Conservation (phyloP, 1,140 invertebrate species). For the Zaprionus africanus region DNA sequence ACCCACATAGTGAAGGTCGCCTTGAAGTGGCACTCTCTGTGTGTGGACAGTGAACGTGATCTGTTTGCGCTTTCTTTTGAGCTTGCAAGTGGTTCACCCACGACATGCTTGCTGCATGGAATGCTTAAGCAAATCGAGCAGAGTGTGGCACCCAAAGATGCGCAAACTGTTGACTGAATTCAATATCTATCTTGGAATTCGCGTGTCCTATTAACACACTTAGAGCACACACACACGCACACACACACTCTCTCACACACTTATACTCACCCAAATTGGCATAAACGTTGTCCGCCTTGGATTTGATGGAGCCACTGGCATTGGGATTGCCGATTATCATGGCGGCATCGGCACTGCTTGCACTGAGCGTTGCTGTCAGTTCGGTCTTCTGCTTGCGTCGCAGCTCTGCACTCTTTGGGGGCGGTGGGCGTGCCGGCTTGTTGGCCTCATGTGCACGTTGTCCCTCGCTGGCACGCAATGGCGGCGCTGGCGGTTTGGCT, state of each 20-base stretch:
- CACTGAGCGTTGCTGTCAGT: conserved; percentile 64
- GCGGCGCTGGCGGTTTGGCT: conserved; percentile 85
- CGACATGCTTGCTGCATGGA: neutral
- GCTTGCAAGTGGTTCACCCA: conserved; percentile 41
- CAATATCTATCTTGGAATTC: conserved; percentile 15
- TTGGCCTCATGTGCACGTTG: conserved; percentile 85
- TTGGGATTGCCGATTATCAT: conserved; percentile 35
- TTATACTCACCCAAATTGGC: conserved; percentile 88
- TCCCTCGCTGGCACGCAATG: conserved; percentile 81
- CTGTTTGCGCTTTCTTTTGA: conserved; percentile 68
- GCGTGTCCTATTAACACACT: conserved; percentile 24
- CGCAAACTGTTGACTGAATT: conserved; percentile 1
- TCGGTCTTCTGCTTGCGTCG: conserved; percentile 86
- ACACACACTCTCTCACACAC: neutral
- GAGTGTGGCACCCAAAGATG: neutral
- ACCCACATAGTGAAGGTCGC: conserved; percentile 70
- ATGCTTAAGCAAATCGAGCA: neutral
- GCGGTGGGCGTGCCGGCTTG: conserved; percentile 89
- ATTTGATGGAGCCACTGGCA: conserved; percentile 72
- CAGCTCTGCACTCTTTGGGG: conserved; percentile 88
- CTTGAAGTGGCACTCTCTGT: conserved; percentile 14
- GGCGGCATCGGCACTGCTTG: conserved; percentile 64
- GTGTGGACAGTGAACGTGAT: conserved; percentile 61
- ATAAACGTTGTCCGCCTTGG: conserved; percentile 89
- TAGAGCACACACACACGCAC: neutral